Base-by-base conservation (phyloP, 2,113 vertebrate species). In the Rostratula benghalensis region DNA sequence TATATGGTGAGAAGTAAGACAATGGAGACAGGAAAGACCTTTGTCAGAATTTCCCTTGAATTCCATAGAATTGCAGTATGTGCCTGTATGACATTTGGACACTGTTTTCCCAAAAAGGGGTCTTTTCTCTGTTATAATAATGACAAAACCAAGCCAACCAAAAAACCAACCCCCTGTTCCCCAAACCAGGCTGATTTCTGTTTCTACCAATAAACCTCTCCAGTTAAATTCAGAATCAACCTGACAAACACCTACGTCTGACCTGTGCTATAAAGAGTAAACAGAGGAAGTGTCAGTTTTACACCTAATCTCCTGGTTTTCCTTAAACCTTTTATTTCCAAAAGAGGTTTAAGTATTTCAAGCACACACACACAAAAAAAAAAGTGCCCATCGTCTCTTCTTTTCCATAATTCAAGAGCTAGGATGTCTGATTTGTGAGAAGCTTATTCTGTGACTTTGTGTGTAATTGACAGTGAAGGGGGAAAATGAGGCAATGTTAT, bases 391-490 rank as follows among this genome's bases (percentile, higher is more conserved):
- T 95, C 70, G 84, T 78, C 65, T 88, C 60, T 85, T 35, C 53
- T 93, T 83, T 82, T 90, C 77, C 89, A 92, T 96, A 97, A 90
- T 96, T 93, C 90, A 95, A 68, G 48, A 92, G 76, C 39, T 87
- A 51, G 76, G 67, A 91, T 90, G 70, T 43, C 53, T 91, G 77
- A 77, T 95, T 80, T 94, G 57, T 74, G 73, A 87, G 77, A 69
- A 91, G 77, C 77, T 96, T 96, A 85, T 94, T 94, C 93, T 80
- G 54, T 93, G 94, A 93, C 87, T 96, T 91, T 85, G 57, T 91
- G 73, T 93, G 83, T 93, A 96, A 95, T 96, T 96, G 93, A 84
- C 89, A 95, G 91, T 94, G 83, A 95, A 95, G 87, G 77, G 83
- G 63, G 78, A 87, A 96, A 94, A 95, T 82, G 51, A 96, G 67